phyloP scores from a whole-genome alignment of 2,113 vertebrate species.

The Albula goreensis region DNA sequence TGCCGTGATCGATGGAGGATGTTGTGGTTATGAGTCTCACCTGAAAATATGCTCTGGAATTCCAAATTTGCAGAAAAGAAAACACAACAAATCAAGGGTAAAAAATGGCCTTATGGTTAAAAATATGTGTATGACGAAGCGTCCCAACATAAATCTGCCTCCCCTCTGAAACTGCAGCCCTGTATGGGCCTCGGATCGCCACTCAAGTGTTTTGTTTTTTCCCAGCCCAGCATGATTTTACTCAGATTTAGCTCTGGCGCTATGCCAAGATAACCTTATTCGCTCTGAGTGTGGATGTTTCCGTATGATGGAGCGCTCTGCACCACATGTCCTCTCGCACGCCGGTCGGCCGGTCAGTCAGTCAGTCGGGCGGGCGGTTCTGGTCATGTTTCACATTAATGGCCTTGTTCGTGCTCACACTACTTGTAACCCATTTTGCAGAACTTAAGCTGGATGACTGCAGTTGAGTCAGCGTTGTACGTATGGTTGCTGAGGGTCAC shows the following conservation, averaged over 20 bases:
- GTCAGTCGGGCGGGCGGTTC: neutral
- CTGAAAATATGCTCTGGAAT: too few relatives aligned
- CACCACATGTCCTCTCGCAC: neutral
- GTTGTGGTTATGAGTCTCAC: too few relatives aligned
- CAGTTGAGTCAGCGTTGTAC: neutral
- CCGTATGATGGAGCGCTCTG: neutral
- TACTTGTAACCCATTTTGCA: neutral
- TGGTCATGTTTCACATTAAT: neutral
- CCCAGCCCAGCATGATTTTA: neutral
- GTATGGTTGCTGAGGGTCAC: too few relatives aligned
- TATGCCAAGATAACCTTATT: neutral
- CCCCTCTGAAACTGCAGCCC: neutral
- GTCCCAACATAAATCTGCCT: neutral
- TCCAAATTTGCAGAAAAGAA: too few relatives aligned
- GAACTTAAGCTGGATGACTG: neutral
- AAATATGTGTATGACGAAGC: too few relatives aligned
- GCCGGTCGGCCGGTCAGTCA: neutral
- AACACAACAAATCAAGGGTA: too few relatives aligned
- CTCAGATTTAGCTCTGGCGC: neutral
- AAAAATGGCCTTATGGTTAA: too few relatives aligned
- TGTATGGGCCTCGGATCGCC: neutral
- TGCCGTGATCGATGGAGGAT: too few relatives aligned
- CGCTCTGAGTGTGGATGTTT: neutral
- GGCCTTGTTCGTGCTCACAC: neutral
- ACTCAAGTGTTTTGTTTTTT: neutral